Evolutionary conservation across 1,140 invertebrate species (phyloP).

Genomic region (Euglossa dilemma): DNA sequence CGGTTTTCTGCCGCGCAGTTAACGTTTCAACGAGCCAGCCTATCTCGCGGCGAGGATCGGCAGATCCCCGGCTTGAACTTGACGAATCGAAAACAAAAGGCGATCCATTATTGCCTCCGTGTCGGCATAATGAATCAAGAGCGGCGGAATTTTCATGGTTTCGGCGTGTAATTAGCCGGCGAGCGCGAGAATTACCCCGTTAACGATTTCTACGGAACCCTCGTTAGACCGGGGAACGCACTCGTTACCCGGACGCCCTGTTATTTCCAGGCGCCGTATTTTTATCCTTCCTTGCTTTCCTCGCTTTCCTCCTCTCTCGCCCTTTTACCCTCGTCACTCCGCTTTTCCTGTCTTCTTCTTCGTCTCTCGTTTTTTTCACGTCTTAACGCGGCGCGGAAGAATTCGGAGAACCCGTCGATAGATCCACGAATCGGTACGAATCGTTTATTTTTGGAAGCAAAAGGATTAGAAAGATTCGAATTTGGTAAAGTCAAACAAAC

Average conservation of each 20-base stretch:
- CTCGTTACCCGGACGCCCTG: slow-evolving; percentile 38
- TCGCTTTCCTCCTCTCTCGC: background rate
- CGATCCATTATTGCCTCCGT: slow-evolving; percentile 29
- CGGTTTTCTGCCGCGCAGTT: slow-evolving; percentile 11
- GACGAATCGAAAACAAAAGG: slow-evolving; percentile 49
- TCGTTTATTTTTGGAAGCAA: too few relatives aligned
- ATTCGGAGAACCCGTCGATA: too few relatives aligned
- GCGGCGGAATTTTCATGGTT: slow-evolving; percentile 13
- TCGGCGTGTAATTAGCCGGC: slow-evolving; percentile 42
- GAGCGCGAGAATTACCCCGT: slow-evolving; percentile 39
- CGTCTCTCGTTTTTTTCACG: background rate
- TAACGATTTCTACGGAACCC: slow-evolving; percentile 48
- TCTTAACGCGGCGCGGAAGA: background rate
- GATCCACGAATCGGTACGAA: too few relatives aligned
- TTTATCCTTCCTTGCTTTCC: background rate
- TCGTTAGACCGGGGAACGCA: slow-evolving; percentile 30
- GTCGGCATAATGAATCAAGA: slow-evolving; percentile 50
- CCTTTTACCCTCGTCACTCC: too few relatives aligned
- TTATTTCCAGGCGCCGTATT: slow-evolving; percentile 30
- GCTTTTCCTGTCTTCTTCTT: background rate
- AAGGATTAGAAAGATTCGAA: too few relatives aligned
- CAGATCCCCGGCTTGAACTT: background rate
- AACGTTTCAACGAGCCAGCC: slow-evolving; percentile 14
- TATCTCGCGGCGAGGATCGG: slow-evolving; percentile 20
- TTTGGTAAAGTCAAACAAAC: too few relatives aligned